These are phyloP conservation scores for Phoronis australis DNA, from an alignment of 2,888 invertebrate genomes.

Conservation along the genomic window DNA sequence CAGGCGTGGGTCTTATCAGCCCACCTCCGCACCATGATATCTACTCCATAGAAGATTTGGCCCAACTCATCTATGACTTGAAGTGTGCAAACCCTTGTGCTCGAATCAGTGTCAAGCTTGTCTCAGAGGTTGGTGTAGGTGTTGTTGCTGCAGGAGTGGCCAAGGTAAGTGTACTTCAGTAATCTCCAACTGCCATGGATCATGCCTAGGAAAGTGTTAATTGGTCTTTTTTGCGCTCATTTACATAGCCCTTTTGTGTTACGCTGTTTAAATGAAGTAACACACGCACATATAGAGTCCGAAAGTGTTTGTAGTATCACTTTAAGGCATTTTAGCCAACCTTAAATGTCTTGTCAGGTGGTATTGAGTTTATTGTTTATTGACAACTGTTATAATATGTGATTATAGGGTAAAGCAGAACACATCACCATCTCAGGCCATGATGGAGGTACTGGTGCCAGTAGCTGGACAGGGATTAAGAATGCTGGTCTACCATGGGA, in stretches of 20 bases:
- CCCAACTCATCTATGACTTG: constrained; percentile 95
- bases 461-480: constrained; percentile 99
- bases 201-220: neutral
- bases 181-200: neutral
- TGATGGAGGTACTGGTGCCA: constrained; percentile 98
- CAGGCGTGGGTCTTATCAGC: constrained; percentile 95
- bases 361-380: no score
- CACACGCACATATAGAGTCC: no score
- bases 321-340: no score
- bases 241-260: no score
- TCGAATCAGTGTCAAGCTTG: constrained; percentile 92
- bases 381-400: no score
- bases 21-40: constrained; percentile 99
- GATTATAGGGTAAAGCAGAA: constrained; percentile 82
- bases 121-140: constrained; percentile 97
- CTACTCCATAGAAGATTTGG: constrained; percentile 98
- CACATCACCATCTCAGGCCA: constrained; percentile 98
- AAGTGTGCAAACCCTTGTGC: constrained; percentile 95
- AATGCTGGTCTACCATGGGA: constrained; percentile 98
- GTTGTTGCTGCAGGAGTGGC: constrained; percentile 99
- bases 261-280: no score
- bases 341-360: no score
- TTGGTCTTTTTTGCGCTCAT: no score
- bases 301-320: no score
- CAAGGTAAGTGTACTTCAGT: constrained; percentile 61